Base-by-base conservation (phyloP, 2,113 vertebrate genomes). In the Onychostruthus taczanowskii region DNA sequence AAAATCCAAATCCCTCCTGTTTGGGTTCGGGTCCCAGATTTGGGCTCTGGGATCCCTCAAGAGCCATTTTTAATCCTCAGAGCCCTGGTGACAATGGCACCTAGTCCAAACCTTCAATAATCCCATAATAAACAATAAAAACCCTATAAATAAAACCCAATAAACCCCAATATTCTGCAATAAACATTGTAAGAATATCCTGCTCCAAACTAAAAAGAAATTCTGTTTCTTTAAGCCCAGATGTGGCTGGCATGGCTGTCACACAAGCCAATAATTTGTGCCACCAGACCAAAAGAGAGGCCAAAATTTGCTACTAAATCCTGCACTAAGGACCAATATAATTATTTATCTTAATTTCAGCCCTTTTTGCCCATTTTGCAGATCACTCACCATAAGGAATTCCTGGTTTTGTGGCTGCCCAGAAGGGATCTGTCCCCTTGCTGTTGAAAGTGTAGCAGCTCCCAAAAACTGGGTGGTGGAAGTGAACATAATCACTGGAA, bases 401-500 rank as follows among this genome's bases (percentile, higher is more conserved):
- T 11, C 97, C 97, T 0, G 98, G 94, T 28, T 68, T 96, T 2
- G 85, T 94, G 3, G 95, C 64, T 9, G 78, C 56, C 96, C 96
- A 98, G 33, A 89, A 77, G 4, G 80, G 19, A 10, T 96, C 90
- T 11, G 86, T 97, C 8, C 94, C 95, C 2, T 90, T 27, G 62
- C 90, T 97, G 93, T 98, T 97, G 23, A 98, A 97, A 10, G 98
- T 98, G n/a, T 97, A 97, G 89, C 98, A 98, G 84, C 96, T 98
- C 70, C 98, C 97, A 5, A 98, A 97, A 69, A 93, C 93, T 0
- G 97, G 97, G 61, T 98, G 98, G 56, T 74, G 53, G 14, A 74
- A 74, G 14, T 58, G 72, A 44, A 16, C 10, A 1, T 28, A 49
- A 31, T 53, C 68, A 24, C 49, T 70, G 35, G 70, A 6, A 69